These are phyloP conservation scores for Xylota sylvarum DNA, from an alignment of 2,888 invertebrate species.

Conservation along the genomic window DNA sequence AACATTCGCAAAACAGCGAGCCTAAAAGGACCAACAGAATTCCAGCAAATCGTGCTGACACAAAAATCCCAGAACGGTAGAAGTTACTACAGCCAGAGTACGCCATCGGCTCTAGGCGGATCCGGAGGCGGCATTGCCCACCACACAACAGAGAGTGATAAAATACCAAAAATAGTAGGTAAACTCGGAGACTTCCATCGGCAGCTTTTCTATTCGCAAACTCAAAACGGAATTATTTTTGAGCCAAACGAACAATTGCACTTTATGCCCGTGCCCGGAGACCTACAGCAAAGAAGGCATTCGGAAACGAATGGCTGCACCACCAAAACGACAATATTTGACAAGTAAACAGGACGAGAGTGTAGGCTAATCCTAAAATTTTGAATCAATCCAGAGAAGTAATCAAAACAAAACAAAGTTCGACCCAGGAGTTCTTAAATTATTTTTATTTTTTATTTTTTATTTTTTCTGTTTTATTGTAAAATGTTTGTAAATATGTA, in stretches of 20 bases:
- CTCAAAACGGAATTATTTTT: constrained; percentile 79
- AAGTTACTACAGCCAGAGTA: constrained; percentile 81
- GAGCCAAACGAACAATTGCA: constrained; percentile 78
- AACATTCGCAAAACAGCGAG: constrained; percentile 82
- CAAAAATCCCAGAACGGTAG: constrained; percentile 73
- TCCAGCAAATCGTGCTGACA: constrained; percentile 73
- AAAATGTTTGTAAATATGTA: constrained; percentile 76
- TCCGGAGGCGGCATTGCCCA: constrained; percentile 79
- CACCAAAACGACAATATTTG: constrained; percentile 62
- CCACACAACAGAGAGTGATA: constrained; percentile 82
- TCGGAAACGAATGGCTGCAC: constrained; percentile 81
- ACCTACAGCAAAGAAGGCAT: constrained; percentile 81
- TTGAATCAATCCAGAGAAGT: constrained; percentile 9
- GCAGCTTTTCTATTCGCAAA: constrained; percentile 66
- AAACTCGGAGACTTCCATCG: constrained; percentile 83
- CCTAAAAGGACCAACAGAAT: constrained; percentile 81
- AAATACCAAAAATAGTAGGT: constrained; percentile 85
- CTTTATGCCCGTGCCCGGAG: constrained; percentile 78
- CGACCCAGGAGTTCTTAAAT: constrained; percentile 43
- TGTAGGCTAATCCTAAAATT: background rate
- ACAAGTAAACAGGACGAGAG: constrained; percentile 36
- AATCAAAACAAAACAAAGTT: constrained; percentile 40
- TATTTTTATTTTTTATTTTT: constrained; percentile 40
- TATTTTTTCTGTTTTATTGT: constrained; percentile 53
- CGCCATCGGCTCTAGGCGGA: constrained; percentile 80